phyloP scores from a whole-genome alignment of 2,888 invertebrate genomes.

The Tenthredo mesomela region DNA sequence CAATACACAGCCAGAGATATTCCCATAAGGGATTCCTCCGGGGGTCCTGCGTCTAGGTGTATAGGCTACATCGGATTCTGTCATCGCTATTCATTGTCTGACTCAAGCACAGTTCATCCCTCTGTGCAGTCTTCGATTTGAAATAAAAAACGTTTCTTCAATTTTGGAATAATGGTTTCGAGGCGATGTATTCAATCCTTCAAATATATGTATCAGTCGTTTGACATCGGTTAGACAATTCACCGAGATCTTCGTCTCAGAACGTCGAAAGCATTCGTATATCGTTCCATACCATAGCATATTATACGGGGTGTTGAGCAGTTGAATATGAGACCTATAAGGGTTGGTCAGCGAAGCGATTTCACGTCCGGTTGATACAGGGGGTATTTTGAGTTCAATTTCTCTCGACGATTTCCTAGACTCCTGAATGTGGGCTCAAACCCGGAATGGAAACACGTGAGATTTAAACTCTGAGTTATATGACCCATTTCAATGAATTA shows the following conservation, averaged over 20 bases:
- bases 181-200: too few relatives aligned
- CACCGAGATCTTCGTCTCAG: too few relatives aligned
- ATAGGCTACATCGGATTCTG: neutral
- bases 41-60: neutral
- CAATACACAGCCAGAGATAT: constrained; percentile 60
- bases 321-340: neutral
- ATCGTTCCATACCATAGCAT: too few relatives aligned
- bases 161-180: too few relatives aligned
- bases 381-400: neutral
- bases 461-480: constrained; percentile 19
- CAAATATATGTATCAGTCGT: too few relatives aligned
- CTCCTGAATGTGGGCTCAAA: neutral
- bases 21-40: constrained; percentile 14
- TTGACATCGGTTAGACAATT: too few relatives aligned
- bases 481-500: neutral
- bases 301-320: neutral
- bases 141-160: too few relatives aligned
- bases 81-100: neutral
- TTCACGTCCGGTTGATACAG: neutral
- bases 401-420: neutral
- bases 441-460: neutral
- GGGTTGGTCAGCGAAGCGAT: neutral
- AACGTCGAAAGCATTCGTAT: too few relatives aligned
- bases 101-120: neutral
- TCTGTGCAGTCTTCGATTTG: neutral